Percentiles rank a stretch among this genome's conserved stretches.
phyloP scores from a whole-genome alignment of 2,797 vertebrate genomes.

The Rhabdomys pumilio region DNA sequence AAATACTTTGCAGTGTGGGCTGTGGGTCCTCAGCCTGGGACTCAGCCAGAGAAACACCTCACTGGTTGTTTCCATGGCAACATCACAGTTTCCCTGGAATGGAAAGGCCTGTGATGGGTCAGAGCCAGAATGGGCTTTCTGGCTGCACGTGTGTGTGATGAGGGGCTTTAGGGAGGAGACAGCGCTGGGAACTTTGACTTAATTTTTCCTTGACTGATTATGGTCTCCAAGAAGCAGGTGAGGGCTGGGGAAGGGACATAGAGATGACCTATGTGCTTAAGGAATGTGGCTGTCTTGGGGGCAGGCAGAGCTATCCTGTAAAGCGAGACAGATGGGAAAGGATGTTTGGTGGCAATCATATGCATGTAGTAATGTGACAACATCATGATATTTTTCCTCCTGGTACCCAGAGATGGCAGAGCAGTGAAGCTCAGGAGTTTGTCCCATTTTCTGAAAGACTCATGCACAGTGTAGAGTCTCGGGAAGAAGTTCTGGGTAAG shows the following conservation, averaged over 20 bases:
- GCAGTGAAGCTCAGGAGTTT: neutral
- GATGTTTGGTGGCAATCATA: neutral
- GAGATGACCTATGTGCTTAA: conserved; percentile 77
- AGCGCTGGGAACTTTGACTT: conserved; percentile 81
- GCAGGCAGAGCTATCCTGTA: conserved; percentile 26
- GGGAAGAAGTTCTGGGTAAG: neutral
- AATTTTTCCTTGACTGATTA: conserved; percentile 82
- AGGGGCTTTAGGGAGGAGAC: conserved; percentile 53
- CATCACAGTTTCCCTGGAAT: conserved; percentile 78
- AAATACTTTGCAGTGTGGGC: conserved; percentile 36
- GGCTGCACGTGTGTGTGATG: conserved; percentile 33
- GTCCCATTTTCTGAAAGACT: neutral
- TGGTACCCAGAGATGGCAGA: neutral
- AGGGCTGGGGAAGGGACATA: conserved; percentile 59
- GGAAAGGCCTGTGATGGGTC: conserved; percentile 70
- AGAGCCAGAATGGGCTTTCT: conserved; percentile 71
- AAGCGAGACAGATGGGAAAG: neutral
- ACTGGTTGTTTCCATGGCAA: conserved; percentile 72
- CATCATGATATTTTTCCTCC: neutral
- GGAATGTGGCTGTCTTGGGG: conserved; percentile 71
- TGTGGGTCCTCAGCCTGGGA: neutral
- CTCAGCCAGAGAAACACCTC: conserved; percentile 67
- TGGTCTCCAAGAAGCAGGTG: conserved; percentile 80
- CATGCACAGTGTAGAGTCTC: neutral
- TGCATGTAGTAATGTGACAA: neutral